Conservation (phyloP, 1,140 invertebrate species). For the Heliconius eleuchia region DNA sequence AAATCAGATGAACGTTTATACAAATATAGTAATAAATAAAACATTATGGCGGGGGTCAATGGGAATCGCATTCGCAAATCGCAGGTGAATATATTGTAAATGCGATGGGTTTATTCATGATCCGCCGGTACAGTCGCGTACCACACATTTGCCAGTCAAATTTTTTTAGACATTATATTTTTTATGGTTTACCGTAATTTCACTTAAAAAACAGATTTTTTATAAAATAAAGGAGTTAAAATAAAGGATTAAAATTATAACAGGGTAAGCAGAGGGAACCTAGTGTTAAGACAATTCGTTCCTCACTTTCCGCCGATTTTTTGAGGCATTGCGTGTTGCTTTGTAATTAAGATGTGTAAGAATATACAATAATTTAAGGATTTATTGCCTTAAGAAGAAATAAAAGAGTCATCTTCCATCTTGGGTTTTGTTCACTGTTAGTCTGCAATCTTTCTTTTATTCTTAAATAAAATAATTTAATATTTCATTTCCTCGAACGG, state of each 20-base stretch:
- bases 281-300: too few species aligned
- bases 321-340: too few species aligned
- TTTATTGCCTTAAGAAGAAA: not conserved
- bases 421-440: not conserved
- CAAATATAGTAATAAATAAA: constrained; percentile 31
- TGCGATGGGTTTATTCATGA: constrained; percentile 27
- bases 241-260: too few species aligned
- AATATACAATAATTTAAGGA: too few species aligned
- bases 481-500: too few species aligned
- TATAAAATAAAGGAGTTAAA: too few species aligned
- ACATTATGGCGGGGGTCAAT: constrained; percentile 39
- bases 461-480: too few species aligned
- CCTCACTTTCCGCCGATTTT: too few species aligned
- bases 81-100: constrained; percentile 44
- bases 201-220: too few species aligned
- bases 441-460: too few species aligned
- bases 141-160: constrained; percentile 33
- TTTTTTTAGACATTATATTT: not conserved
- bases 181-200: not conserved
- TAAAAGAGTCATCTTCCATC: not conserved
- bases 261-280: too few species aligned
- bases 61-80: constrained; percentile 40
- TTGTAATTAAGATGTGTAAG: too few species aligned
- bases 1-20: constrained; percentile 3
- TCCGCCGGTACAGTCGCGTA: constrained; percentile 8